phyloP scores from a whole-genome alignment of 2,113 vertebrate species.

The Mustela nigripes region DNA sequence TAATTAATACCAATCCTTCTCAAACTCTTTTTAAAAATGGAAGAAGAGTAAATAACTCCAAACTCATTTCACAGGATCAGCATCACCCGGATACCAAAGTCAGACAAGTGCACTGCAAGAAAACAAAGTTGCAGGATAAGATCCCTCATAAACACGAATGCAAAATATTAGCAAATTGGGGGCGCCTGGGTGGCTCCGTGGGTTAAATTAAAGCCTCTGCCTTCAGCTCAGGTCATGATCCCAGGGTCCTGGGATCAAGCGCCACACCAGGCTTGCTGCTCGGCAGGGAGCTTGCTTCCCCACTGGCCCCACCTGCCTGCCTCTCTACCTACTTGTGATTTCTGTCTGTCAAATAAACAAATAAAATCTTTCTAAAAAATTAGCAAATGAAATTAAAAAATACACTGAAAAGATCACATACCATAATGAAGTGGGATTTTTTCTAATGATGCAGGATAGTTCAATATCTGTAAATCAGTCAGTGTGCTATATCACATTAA shows the following conservation, averaged over 20 bases:
- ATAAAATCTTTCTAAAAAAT: too few relatives aligned
- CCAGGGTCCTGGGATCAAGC: too few relatives aligned
- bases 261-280: too few relatives aligned
- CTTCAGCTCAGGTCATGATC: too few relatives aligned
- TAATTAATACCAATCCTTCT: neutral
- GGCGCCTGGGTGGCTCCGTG: too few relatives aligned
- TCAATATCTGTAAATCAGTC: neutral
- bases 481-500: neutral
- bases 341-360: too few relatives aligned
- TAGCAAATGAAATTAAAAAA: neutral
- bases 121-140: neutral
- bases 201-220: too few relatives aligned
- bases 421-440: neutral
- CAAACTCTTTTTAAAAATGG: neutral
- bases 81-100: neutral
- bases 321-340: too few relatives aligned
- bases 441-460: neutral
- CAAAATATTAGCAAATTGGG: neutral
- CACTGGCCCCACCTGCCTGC: too few relatives aligned
- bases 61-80: neutral
- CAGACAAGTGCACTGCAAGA: neutral
- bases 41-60: neutral
- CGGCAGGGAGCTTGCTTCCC: too few relatives aligned
- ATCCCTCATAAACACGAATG: neutral
- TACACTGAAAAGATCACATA: neutral